Evolutionary conservation across 2,113 vertebrate species (phyloP).

Genomic region (Bucco capensis): DNA sequence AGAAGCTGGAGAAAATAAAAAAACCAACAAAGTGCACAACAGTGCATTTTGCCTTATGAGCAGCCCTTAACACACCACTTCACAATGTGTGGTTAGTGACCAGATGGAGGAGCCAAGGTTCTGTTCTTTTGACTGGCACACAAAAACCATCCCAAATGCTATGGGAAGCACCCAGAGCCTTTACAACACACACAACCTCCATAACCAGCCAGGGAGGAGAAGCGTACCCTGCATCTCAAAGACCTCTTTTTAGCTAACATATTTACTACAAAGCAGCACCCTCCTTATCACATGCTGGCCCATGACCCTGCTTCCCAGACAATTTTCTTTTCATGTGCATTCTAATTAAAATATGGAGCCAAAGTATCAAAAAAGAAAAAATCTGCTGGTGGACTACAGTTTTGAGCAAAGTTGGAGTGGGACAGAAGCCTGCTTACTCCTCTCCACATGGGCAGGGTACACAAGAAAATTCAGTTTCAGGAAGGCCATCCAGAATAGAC

Average conservation of each 20-base stretch:
- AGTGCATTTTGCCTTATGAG: background rate
- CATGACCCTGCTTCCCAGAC: rapidly evolving
- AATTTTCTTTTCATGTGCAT: rapidly evolving
- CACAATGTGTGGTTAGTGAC: background rate
- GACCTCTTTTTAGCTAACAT: background rate
- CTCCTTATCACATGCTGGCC: background rate
- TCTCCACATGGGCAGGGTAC: background rate
- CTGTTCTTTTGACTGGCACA: background rate
- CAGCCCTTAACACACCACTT: background rate
- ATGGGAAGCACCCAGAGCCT: background rate
- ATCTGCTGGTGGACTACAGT: background rate
- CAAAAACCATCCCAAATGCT: background rate
- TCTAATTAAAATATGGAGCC: background rate
- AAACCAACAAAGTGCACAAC: background rate
- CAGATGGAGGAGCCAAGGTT: slow-evolving; percentile 64
- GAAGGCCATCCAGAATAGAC: background rate
- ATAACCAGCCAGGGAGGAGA: background rate
- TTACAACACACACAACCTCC: background rate
- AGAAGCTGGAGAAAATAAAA: background rate
- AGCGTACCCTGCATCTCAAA: background rate
- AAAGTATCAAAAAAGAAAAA: background rate
- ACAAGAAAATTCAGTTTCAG: background rate
- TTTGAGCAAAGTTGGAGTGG: background rate
- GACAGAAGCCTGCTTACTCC: background rate
- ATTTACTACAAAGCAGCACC: background rate